Evolutionary conservation across 2,888 invertebrate genomes (phyloP), one percentile per base, ranked within the genome.

Genomic region (Drosophila fungiperda): DNA sequence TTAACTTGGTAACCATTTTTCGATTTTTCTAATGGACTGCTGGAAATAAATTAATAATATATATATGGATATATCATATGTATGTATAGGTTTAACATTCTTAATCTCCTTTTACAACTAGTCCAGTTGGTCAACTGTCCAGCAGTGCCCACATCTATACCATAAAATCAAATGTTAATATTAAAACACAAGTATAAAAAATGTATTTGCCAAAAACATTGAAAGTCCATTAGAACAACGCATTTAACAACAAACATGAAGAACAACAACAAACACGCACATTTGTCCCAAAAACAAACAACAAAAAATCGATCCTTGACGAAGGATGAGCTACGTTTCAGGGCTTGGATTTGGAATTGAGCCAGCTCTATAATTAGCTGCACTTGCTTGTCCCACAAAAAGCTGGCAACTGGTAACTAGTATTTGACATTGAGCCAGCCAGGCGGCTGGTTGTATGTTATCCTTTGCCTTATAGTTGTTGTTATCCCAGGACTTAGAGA

Each of bases 301-400:
- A 61, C n/a, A 36, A 61, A 69, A 36, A 45, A 23, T 23, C 23
- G 15, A 82, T 65, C 57, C 67, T 81, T 80, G 74, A 74, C 73
- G 68, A 81, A 81, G 82, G 80, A 80, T 48, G 38, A 15, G 49
- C 42, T 23, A 11, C 35, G 35, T 33, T 26, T 42, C 50, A 26
- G 48, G 38, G 38, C 5, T 36, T 26, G 32, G 38, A 40, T 11
- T 48, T 53, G 36, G 58, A 35, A 35, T 55, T 60, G 67, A 52
- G 68, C 53, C 73, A 53, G 57, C 45, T 78, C 81, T 85, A 83
- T 88, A 89, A 88, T 88, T 89, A 90, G 79, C 76, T 89, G 76
- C 85, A 80, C 74, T 83, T 82, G 83, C 71, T 78, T 83, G 83
- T 78, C 62, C 78, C 57, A 62, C 40, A 71, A 50, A 64, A 74